Conservation (phyloP, 2,113 vertebrate genomes). For the Heliornis fulica region DNA sequence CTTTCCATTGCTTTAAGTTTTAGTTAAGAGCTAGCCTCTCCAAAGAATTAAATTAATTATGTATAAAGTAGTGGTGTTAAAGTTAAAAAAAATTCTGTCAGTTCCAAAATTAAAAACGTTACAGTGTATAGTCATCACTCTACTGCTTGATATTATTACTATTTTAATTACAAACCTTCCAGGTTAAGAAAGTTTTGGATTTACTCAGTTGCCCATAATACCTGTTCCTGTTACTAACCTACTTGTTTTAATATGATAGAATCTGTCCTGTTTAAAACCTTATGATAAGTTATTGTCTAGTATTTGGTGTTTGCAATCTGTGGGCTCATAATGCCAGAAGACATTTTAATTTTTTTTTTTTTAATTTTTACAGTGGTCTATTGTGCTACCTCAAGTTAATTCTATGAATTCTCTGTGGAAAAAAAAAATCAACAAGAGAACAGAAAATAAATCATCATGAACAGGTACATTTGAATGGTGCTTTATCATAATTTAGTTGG, state of each 20-base stretch:
- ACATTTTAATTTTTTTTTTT: neutral
- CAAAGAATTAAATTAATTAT: neutral
- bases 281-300: neutral
- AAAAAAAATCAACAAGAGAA: neutral
- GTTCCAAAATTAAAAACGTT: neutral
- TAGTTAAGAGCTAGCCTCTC: neutral
- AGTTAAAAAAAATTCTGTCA: neutral
- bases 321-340: neutral
- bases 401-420: neutral
- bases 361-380: neutral
- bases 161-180: neutral
- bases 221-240: neutral
- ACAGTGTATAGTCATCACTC: neutral
- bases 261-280: neutral
- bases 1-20: neutral
- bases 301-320: neutral
- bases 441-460: neutral
- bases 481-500: neutral
- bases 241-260: neutral
- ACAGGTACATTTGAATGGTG: neutral
- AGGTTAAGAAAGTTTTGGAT: neutral
- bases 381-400: neutral
- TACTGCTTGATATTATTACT: neutral
- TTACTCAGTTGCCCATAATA: neutral
- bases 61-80: neutral